Conservation (phyloP, 2,888 invertebrate genomes). For the Trisateles emortualis region DNA sequence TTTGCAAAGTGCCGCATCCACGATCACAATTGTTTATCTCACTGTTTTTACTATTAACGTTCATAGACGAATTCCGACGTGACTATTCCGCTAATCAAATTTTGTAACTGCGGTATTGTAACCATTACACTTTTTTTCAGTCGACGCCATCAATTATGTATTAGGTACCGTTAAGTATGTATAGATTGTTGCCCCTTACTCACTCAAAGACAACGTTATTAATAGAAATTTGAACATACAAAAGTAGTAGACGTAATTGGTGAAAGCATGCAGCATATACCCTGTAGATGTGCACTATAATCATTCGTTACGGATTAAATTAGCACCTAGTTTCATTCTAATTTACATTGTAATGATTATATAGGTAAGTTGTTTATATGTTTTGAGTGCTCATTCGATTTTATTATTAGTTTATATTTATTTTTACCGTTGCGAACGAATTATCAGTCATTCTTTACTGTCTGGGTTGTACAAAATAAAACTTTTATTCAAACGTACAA, state of each 20-base stretch:
- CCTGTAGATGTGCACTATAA: constrained; percentile 48
- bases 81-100: constrained; percentile 86
- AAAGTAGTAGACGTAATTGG: constrained; percentile 38
- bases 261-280: constrained; percentile 49
- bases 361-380: constrained; percentile 1
- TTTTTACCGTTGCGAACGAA: constrained; percentile 19
- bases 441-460: constrained; percentile 18
- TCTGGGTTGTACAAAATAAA: constrained; percentile 14
- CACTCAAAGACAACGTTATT: neutral
- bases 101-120: constrained; percentile 86
- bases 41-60: constrained; percentile 47
- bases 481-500: constrained; percentile 7
- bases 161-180: constrained; percentile 75
- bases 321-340: constrained; percentile 41
- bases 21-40: constrained; percentile 11
- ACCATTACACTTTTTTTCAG: constrained; percentile 77
- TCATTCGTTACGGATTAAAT: constrained; percentile 45
- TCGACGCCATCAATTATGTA: constrained; percentile 73
- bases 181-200: constrained; percentile 60
- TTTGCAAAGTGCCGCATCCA: constrained; percentile 59
- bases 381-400: neutral
- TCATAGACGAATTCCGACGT: constrained; percentile 82
- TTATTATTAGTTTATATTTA: neutral
- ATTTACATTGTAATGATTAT: constrained; percentile 43
- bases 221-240: constrained; percentile 14